Conservation (phyloP, 2,888 invertebrate genomes). For the Brachylomia viminalis region DNA sequence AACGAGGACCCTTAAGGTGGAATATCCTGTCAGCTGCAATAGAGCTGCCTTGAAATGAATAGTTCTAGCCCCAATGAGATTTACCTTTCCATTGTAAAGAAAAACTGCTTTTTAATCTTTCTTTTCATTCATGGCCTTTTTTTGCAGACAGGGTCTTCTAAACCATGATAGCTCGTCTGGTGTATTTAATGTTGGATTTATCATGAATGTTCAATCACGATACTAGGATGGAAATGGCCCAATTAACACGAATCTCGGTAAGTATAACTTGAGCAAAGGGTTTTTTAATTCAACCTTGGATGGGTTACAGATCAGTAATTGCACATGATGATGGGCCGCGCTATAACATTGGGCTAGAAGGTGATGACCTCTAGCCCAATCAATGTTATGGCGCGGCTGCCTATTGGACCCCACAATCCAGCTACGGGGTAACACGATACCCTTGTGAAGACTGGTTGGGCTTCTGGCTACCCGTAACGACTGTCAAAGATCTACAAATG, state of each 20-base stretch:
- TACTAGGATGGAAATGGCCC: background rate
- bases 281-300: background rate
- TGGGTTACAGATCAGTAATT: no score
- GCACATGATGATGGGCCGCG: no score
- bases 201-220: background rate
- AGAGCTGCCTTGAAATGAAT: conserved; percentile 30
- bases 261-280: background rate
- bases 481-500: no score
- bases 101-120: conserved; percentile 3
- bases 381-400: no score
- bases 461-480: no score
- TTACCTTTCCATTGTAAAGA: conserved; percentile 17
- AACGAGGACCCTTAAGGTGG: conserved; percentile 31
- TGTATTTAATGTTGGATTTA: background rate
- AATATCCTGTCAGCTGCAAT: conserved; percentile 37
- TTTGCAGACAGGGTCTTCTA: background rate
- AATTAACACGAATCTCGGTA: background rate
- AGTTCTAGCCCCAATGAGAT: conserved; percentile 21
- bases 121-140: background rate
- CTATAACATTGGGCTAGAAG: no score
- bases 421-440: no score
- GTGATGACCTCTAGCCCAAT: no score
- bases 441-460: no score
- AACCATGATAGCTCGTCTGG: background rate
- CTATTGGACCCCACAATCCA: no score